These are phyloP conservation scores for Pholis gunnellus DNA, from an alignment of 2,113 vertebrate species.

Conservation along the genomic window DNA sequence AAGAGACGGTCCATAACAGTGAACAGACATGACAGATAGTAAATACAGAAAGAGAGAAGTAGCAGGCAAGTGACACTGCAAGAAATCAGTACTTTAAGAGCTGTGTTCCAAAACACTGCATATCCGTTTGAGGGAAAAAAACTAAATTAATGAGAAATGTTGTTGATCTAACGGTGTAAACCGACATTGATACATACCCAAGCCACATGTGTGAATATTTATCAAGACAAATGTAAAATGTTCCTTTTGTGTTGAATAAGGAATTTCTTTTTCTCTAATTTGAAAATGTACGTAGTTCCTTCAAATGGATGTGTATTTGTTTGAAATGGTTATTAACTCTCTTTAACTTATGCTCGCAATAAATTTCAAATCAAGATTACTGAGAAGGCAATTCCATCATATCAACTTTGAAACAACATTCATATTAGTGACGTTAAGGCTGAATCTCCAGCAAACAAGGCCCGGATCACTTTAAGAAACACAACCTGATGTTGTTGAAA, in stretches of 20 bases:
- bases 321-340: background rate
- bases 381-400: constrained; percentile 43
- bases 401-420: constrained; percentile 49
- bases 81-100: constrained; percentile 11
- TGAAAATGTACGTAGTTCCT: background rate
- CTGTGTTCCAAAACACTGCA: constrained; percentile 4
- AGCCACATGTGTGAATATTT: background rate
- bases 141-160: background rate
- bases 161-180: background rate
- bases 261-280: background rate
- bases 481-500: constrained; percentile 22
- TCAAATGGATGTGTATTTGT: constrained; percentile 10
- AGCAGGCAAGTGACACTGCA: constrained; percentile 46
- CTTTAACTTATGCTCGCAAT: background rate
- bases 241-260: background rate
- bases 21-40: constrained; percentile 47
- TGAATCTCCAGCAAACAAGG: constrained; percentile 47
- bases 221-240: background rate
- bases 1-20: constrained; percentile 46
- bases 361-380: constrained; percentile 10
- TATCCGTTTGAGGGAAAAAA: background rate
- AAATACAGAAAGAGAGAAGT: constrained; percentile 56
- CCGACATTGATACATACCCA: background rate
- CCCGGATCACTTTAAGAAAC: constrained; percentile 8
- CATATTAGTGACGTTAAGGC: constrained; percentile 52